Percentiles rank a stretch among this genome's conserved stretches.
phyloP scores from a whole-genome alignment of 2,113 vertebrate genomes.

The Panthera uncia region DNA sequence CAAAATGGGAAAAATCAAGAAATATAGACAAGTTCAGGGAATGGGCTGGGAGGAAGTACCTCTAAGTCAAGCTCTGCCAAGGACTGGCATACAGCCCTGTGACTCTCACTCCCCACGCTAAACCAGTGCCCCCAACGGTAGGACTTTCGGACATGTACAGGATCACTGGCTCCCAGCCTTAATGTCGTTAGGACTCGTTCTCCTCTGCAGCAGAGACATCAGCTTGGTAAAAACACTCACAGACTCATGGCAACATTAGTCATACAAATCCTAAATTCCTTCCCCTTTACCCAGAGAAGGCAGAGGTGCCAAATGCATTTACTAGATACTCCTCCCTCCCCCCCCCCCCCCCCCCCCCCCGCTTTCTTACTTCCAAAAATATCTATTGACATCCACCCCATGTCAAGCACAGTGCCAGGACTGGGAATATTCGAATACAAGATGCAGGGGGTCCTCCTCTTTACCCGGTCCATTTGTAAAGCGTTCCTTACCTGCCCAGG shows the following conservation, averaged over 20 bases:
- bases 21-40: neutral
- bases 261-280: neutral
- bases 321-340: neutral
- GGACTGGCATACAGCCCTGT: neutral
- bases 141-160: accelerated
- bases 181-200: neutral
- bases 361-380: neutral
- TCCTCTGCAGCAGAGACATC: neutral
- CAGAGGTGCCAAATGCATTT: neutral
- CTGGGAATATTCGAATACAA: neutral
- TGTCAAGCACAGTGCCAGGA: neutral
- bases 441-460: neutral
- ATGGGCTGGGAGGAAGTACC: neutral
- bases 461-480: neutral
- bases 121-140: too few species aligned
- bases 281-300: neutral
- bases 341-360: too few species aligned
- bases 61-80: neutral
- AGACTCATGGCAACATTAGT: too few species aligned
- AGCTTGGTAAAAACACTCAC: neutral
- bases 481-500: neutral
- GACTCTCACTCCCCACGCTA: accelerated
- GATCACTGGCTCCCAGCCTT: neutral
- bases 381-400: neutral
- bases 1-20: neutral